phyloP scores from a whole-genome alignment of 2,888 invertebrate species.

The Aphidius colemani region DNA sequence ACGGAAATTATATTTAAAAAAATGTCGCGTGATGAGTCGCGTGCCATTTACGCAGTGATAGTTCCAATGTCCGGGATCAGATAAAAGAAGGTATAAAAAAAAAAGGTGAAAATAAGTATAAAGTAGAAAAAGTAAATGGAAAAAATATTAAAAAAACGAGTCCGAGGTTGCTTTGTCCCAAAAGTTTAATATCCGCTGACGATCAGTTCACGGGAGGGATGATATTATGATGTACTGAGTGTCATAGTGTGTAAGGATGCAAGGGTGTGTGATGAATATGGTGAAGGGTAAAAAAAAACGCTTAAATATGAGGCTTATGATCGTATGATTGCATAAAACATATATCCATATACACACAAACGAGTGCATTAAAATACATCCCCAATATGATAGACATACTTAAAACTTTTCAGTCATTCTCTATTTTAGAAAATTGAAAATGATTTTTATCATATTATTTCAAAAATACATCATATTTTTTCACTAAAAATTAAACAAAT shows the following conservation, averaged over 20 bases:
- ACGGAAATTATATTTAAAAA: slow-evolving; percentile 12
- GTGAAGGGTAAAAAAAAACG: slow-evolving; percentile 7
- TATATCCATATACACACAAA: slow-evolving; percentile 16
- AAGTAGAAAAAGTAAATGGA: slow-evolving; percentile 10
- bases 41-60: slow-evolving; percentile 12
- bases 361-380: slow-evolving; percentile 7
- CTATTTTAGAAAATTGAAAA: too few relatives aligned
- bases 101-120: slow-evolving; percentile 20
- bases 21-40: slow-evolving; percentile 6
- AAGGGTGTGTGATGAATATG: background rate
- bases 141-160: slow-evolving; percentile 25
- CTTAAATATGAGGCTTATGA: slow-evolving; percentile 26
- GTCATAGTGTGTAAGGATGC: background rate
- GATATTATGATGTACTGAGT: background rate
- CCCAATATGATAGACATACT: slow-evolving; percentile 12
- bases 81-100: slow-evolving; percentile 16
- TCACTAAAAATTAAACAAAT: too few relatives aligned
- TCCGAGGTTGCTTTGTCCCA: slow-evolving; percentile 40
- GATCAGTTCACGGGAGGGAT: slow-evolving; percentile 25
- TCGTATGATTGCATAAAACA: slow-evolving; percentile 19
- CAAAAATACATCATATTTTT: too few relatives aligned
- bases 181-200: slow-evolving; percentile 56
- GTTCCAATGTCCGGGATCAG: slow-evolving; percentile 20
- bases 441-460: too few relatives aligned
- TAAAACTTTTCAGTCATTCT: background rate